These are phyloP conservation scores for Cydia pomonella DNA, from an alignment of 1,140 invertebrate species.

Conservation along the genomic window DNA sequence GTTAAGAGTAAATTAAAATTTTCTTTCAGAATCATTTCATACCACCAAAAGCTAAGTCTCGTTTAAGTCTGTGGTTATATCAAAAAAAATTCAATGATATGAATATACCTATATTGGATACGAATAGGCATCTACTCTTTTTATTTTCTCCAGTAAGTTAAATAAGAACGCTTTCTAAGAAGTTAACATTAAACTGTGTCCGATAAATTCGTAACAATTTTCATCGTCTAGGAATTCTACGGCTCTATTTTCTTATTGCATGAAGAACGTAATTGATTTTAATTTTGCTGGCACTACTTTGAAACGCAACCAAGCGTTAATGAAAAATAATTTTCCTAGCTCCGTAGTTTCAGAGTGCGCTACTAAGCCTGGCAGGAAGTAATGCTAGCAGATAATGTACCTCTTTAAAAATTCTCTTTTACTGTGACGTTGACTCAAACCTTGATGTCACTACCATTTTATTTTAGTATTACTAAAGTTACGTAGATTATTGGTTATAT, in stretches of 20 bases:
- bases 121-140: too few relatives aligned
- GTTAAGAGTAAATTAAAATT: too few relatives aligned
- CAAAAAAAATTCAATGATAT: too few relatives aligned
- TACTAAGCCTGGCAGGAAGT: background rate
- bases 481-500: too few relatives aligned
- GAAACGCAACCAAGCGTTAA: constrained; percentile 66
- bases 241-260: constrained; percentile 59
- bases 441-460: too few relatives aligned
- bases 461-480: too few relatives aligned
- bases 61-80: too few relatives aligned
- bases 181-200: constrained; percentile 36
- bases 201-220: constrained; percentile 39
- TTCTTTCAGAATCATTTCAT: too few relatives aligned
- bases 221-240: constrained; percentile 50
- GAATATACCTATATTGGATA: too few relatives aligned
- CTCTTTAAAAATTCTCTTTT: constrained; percentile 54
- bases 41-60: too few relatives aligned
- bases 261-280: constrained; percentile 71
- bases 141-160: too few relatives aligned
- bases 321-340: constrained; percentile 75
- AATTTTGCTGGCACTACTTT: constrained; percentile 67
- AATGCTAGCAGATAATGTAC: constrained; percentile 48
- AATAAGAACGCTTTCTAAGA: too few relatives aligned
- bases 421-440: constrained; percentile 34
- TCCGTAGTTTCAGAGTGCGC: constrained; percentile 59